phyloP scores from a whole-genome alignment of 2,888 invertebrate genomes.

The Papilio elwesi region DNA sequence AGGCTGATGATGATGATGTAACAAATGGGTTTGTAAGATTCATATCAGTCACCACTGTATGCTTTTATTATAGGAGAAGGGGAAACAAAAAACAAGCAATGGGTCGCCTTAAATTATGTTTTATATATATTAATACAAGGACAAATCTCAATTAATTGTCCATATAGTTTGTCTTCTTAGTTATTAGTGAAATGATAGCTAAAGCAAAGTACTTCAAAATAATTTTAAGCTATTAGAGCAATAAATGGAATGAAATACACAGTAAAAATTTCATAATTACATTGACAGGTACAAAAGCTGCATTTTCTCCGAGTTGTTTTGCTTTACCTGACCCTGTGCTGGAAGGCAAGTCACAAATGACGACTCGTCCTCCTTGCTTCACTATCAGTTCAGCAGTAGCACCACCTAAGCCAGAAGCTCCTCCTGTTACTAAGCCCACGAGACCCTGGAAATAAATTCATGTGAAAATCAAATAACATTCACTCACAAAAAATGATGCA shows the following conservation, averaged over 20 bases:
- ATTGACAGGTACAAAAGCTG: slow-evolving; percentile 93
- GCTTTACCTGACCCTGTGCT: slow-evolving; percentile 93
- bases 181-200: too few relatives aligned
- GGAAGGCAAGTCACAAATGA: slow-evolving; percentile 93
- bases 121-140: too few relatives aligned
- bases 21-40: too few relatives aligned
- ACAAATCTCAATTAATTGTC: too few relatives aligned
- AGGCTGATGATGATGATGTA: too few relatives aligned
- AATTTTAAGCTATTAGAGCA: too few relatives aligned
- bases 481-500: neutral
- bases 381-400: slow-evolving; percentile 94
- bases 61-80: too few relatives aligned
- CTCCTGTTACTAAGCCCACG: slow-evolving; percentile 96
- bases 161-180: too few relatives aligned
- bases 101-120: too few relatives aligned
- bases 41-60: too few relatives aligned
- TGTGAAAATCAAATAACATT: neutral
- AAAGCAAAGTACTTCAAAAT: too few relatives aligned
- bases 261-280: slow-evolving; percentile 76
- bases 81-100: too few relatives aligned
- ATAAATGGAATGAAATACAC: slow-evolving; percentile 14
- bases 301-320: slow-evolving; percentile 88
- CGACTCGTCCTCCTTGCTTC: slow-evolving; percentile 92
- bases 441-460: slow-evolving; percentile 85
- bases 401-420: slow-evolving; percentile 96